Percentiles rank a stretch among this genome's conserved stretches.
Conservation (phyloP, 2,113 vertebrate genomes). For the Toxostoma redivivum region DNA sequence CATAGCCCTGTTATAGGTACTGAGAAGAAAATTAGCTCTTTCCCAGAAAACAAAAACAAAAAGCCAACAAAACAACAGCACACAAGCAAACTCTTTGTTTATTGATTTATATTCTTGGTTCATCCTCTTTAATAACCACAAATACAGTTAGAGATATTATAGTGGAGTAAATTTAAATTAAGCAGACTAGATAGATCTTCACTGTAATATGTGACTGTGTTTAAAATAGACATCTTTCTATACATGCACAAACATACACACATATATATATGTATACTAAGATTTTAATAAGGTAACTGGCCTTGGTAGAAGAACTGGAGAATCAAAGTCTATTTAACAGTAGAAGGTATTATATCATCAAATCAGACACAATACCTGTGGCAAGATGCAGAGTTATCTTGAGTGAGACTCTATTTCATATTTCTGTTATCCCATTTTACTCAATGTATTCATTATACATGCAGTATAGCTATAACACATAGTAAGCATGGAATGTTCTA, state of each 20-base stretch:
- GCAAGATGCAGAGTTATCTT: not conserved
- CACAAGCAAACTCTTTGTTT: not conserved
- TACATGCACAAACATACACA: no score
- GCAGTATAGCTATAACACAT: not conserved
- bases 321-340: not conserved
- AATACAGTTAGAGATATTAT: not conserved
- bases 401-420: not conserved
- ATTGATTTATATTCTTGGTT: not conserved
- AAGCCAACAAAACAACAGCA: not conserved
- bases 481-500: not conserved
- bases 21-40: not conserved
- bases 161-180: not conserved
- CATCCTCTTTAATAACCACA: not conserved
- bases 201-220: not conserved
- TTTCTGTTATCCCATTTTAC: not conserved
- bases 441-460: not conserved
- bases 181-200: not conserved
- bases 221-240: not conserved
- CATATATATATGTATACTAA: not conserved
- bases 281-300: not conserved
- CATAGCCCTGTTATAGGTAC: not conserved
- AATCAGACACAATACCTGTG: not conserved
- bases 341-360: not conserved
- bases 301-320: not conserved
- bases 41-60: not conserved